phyloP scores from a whole-genome alignment of 2,797 vertebrate genomes.

The Dallia pectoralis region DNA sequence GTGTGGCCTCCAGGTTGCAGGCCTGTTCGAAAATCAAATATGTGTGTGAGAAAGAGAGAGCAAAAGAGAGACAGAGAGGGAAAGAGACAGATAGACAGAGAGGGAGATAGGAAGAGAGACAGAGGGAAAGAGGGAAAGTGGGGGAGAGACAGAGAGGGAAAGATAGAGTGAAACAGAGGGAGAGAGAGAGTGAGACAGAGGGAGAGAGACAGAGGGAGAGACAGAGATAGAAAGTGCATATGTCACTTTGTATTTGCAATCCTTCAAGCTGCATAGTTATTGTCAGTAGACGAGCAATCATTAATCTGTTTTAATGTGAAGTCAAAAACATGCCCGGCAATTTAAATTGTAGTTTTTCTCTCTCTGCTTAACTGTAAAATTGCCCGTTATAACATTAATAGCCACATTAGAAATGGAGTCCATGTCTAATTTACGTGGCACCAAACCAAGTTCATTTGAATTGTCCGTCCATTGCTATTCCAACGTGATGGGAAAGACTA shows the following conservation, averaged over 20 bases:
- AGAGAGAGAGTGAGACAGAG: constrained; percentile 11
- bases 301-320: background rate
- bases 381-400: background rate
- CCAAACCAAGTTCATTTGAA: background rate
- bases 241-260: background rate
- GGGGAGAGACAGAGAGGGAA: no score
- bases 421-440: background rate
- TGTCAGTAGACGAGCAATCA: background rate
- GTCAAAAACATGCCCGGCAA: background rate
- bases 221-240: constrained; percentile 41
- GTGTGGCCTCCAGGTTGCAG: no score
- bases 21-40: no score
- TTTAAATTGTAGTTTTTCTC: background rate
- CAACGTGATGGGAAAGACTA: constrained; percentile 46
- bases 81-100: no score
- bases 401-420: constrained; percentile 32
- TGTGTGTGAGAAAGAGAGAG: no score
- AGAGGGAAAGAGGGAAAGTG: no score
- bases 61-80: constrained; percentile 47
- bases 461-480: background rate
- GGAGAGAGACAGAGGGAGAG: constrained; percentile 13
- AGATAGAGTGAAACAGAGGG: constrained; percentile 32
- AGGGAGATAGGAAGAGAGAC: no score
- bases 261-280: background rate
- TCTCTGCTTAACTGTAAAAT: background rate